phyloP scores from a whole-genome alignment of 2,113 vertebrate genomes.

The Neomonachus schauinslandi region DNA sequence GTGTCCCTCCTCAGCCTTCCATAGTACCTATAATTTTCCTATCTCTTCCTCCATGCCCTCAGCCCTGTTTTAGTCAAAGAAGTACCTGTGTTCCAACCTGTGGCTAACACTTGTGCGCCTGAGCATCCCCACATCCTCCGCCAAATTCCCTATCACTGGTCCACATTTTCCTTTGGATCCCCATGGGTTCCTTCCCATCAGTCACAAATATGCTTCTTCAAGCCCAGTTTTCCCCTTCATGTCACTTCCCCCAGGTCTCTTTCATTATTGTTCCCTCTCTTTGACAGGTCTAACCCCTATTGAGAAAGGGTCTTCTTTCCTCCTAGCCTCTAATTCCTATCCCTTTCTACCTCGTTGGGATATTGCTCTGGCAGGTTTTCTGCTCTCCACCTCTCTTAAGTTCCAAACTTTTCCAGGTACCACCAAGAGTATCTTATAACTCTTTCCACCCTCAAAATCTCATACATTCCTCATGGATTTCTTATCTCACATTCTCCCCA shows the following conservation, averaged over 20 bases:
- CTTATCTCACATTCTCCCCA: background rate
- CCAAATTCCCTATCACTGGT: background rate
- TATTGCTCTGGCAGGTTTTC: background rate
- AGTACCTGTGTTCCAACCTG: background rate
- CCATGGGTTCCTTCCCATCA: background rate
- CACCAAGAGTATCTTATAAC: background rate
- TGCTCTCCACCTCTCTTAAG: background rate
- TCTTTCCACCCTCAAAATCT: background rate
- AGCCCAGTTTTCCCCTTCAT: background rate
- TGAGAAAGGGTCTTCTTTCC: background rate
- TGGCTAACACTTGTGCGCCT: too few species aligned
- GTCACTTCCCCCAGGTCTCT: background rate
- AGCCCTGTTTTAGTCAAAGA: background rate
- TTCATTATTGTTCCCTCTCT: background rate
- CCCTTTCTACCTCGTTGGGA: background rate
- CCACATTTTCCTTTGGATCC: background rate
- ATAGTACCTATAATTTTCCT: background rate
- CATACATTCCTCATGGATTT: background rate
- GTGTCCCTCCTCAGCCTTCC: background rate
- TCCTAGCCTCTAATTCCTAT: background rate
- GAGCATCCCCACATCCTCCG: fast-evolving
- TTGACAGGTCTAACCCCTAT: background rate
- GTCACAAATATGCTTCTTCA: background rate
- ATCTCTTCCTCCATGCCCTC: background rate
- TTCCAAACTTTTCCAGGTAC: background rate